A percentile compares a stretch with the other conserved stretches of the same genome.
phyloP scores from a whole-genome alignment of 2,888 invertebrate genomes.

The Tenthredo amoena region DNA sequence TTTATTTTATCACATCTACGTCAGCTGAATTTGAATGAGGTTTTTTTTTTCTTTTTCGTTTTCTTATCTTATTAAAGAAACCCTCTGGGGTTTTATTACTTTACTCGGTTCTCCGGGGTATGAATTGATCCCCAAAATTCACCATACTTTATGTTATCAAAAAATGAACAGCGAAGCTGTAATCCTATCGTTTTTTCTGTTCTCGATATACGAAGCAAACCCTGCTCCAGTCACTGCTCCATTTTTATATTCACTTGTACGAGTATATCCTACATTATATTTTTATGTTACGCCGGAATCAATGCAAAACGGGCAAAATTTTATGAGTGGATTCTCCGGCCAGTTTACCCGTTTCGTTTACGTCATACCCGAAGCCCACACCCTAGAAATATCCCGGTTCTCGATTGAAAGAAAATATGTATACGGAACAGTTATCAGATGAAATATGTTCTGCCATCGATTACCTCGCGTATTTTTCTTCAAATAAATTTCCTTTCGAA shows the following conservation, averaged over 20 bases:
- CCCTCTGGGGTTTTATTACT: constrained; percentile 11
- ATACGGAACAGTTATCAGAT: background rate
- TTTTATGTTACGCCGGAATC: constrained; percentile 1
- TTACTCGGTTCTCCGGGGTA: background rate
- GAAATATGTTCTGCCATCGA: background rate
- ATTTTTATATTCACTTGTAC: background rate
- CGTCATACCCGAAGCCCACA: constrained; percentile 21
- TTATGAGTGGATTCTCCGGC: constrained; percentile 14
- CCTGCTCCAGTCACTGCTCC: background rate
- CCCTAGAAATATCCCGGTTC: background rate
- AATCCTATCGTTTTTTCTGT: background rate
- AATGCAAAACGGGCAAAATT: constrained; percentile 3
- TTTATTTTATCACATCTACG: constrained; percentile 22
- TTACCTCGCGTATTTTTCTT: background rate
- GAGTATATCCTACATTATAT: background rate
- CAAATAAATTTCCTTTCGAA: background rate
- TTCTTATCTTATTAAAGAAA: constrained; percentile 13
- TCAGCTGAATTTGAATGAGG: constrained; percentile 20
- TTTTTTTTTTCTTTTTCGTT: background rate
- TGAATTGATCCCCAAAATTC: background rate
- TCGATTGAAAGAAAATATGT: constrained; percentile 28
- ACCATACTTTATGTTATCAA: background rate
- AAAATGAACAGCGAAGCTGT: constrained; percentile 4
- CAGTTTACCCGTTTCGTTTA: constrained; percentile 21
- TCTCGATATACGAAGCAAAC: background rate